A percentile compares a stretch with the other conserved stretches of the same genome.
phyloP scores from a whole-genome alignment of 2,113 vertebrate species.

The Lichenostomus cassidix region DNA sequence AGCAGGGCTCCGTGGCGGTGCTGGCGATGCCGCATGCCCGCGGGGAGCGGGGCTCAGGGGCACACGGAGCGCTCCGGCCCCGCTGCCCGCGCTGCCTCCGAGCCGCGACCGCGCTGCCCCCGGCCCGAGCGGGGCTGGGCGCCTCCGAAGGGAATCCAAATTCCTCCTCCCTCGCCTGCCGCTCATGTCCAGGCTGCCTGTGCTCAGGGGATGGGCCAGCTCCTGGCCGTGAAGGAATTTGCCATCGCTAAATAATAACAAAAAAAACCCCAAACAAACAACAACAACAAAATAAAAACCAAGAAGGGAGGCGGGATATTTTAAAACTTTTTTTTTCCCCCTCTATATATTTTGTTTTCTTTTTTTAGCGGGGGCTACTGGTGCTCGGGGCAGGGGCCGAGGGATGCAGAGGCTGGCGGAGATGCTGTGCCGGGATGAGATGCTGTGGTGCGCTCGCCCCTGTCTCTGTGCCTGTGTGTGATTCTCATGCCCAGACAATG shows the following conservation, averaged over 20 bases:
- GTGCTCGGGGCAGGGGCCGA: not conserved
- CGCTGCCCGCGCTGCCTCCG: not conserved
- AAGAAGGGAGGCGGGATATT: not conserved
- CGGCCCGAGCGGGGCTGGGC: not conserved
- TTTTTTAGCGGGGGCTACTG: not conserved
- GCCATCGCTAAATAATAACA: not conserved
- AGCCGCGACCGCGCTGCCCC: not conserved
- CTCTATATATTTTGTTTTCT: not conserved
- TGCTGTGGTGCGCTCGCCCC: not conserved
- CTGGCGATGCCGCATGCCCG: constrained; percentile 32
- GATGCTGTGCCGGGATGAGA: not conserved
- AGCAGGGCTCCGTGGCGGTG: constrained; percentile 11
- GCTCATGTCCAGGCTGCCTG: constrained; percentile 45
- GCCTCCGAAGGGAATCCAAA: constrained; percentile 30
- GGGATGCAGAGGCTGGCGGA: not conserved
- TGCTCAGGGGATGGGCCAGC: constrained; percentile 46
- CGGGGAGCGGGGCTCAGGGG: not conserved
- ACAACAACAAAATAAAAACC: not conserved
- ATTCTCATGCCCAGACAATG: constrained; percentile 55
- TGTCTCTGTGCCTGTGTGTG: not conserved
- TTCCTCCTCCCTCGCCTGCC: constrained; percentile 51
- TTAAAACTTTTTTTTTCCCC: not conserved
- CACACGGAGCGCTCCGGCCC: not conserved
- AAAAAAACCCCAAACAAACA: not conserved
- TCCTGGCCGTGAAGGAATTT: constrained; percentile 52